phyloP scores from a whole-genome alignment of 2,113 vertebrate species.

The Rhynchopsitta pachyrhyncha region DNA sequence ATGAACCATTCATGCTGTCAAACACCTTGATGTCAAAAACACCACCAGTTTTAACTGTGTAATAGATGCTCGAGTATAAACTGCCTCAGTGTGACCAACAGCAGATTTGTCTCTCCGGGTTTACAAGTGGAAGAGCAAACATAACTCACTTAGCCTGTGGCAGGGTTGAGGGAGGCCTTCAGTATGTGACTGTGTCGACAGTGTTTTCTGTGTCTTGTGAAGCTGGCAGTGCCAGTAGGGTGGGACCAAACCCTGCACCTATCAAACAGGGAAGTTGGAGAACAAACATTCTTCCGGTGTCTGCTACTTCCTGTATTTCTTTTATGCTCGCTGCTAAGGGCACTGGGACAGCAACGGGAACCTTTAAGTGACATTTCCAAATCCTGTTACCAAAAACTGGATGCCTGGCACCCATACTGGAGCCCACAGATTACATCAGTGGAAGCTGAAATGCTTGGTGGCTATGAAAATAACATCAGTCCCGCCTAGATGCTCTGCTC shows the following conservation, averaged over 20 bases:
- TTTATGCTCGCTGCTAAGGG: not conserved
- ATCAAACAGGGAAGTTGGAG: not conserved
- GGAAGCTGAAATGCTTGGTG: not conserved
- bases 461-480: not conserved
- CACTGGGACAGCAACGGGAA: not conserved
- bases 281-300: not conserved
- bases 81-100: not conserved
- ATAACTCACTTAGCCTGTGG: not conserved
- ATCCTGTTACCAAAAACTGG: not conserved
- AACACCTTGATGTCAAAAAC: not conserved
- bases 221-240: not conserved
- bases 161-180: not conserved
- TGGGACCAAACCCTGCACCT: not conserved
- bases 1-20: not conserved
- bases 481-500: not conserved
- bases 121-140: not conserved
- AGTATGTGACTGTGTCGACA: not conserved
- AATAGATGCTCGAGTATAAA: not conserved
- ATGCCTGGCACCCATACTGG: not conserved
- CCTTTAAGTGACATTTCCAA: not conserved
- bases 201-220: not conserved
- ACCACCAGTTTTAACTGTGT: not conserved
- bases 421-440: not conserved
- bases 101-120: not conserved
- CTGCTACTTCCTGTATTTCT: not conserved